Evolutionary conservation across 2,797 vertebrate species (phyloP).

Genomic region (Borostomias antarcticus): DNA sequence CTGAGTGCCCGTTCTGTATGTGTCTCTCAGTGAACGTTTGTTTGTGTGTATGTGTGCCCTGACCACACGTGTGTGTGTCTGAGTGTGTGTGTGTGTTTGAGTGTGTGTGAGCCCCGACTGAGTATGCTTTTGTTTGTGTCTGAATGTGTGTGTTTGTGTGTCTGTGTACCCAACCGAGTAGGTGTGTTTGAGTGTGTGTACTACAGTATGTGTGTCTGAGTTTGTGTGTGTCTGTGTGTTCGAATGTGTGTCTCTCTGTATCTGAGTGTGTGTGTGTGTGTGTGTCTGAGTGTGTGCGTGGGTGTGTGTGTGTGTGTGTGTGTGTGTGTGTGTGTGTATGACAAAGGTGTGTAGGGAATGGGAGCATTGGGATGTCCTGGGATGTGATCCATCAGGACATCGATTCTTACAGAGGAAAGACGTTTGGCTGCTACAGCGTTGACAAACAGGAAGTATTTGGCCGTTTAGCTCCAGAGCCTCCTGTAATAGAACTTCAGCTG

Average conservation of each 20-base stretch:
- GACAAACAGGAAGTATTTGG: conserved; percentile 26
- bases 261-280: conserved; percentile 37
- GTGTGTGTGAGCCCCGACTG: too few relatives aligned
- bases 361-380: conserved; percentile 75
- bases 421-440: too few relatives aligned
- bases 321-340: conserved; percentile 36
- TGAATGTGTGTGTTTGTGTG: conserved; percentile 25
- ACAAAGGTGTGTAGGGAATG: conserved; percentile 69
- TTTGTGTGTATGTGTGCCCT: conserved; percentile 55
- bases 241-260: conserved; percentile 22
- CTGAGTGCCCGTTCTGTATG: too few relatives aligned
- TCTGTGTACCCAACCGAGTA: conserved; percentile 57
- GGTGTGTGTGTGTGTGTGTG: conserved; percentile 42
- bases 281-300: conserved; percentile 23
- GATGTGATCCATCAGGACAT: conserved; percentile 85
- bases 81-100: conserved; percentile 22
- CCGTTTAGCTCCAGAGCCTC: not conserved
- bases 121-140: too few relatives aligned
- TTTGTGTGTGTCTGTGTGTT: conserved; percentile 31
- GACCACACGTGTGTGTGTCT: conserved; percentile 64
- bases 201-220: conserved; percentile 45
- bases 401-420: conserved; percentile 74
- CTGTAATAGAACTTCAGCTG: not conserved
- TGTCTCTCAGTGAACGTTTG: conserved; percentile 23
- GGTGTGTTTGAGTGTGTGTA: conserved; percentile 22